Evolutionary conservation across 2,113 vertebrate genomes (phyloP).

Genomic region (Pogonocichla stellata): DNA sequence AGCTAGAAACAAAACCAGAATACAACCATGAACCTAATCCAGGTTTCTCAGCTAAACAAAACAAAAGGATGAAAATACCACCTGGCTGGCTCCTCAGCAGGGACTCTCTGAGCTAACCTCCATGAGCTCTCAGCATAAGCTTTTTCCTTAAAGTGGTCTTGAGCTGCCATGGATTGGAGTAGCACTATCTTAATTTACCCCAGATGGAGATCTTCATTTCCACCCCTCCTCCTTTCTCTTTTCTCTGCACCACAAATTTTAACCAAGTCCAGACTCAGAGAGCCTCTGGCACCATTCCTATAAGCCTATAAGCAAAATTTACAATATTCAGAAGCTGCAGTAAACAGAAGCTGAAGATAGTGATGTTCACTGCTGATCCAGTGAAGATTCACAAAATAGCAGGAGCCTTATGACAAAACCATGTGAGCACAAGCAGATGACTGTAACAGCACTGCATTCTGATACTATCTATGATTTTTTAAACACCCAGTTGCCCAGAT

Average conservation of each 20-base stretch:
- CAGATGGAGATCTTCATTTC: not conserved
- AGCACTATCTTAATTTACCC: constrained; percentile 16
- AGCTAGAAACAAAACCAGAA: not conserved
- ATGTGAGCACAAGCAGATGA: constrained; percentile 49
- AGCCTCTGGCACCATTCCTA: not conserved
- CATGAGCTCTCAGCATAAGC: not conserved
- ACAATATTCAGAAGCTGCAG: constrained; percentile 4
- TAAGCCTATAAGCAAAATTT: not conserved
- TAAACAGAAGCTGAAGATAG: constrained; percentile 16
- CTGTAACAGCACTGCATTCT: not conserved
- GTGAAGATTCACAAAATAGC: not conserved
- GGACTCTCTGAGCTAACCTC: not conserved
- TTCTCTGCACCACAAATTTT: constrained; percentile 8
- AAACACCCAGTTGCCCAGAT: not conserved
- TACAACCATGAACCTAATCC: not conserved
- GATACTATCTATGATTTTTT: not conserved
- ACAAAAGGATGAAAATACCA: not conserved
- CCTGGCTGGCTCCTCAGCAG: not conserved
- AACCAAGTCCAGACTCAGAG: constrained; percentile 12
- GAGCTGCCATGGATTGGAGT: not conserved
- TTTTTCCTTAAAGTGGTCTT: not conserved
- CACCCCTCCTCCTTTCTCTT: not conserved
- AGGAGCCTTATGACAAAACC: constrained; percentile 42
- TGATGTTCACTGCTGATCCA: not conserved
- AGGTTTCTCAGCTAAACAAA: not conserved